A percentile compares a stretch with the other conserved stretches of the same genome.
phyloP scores from a whole-genome alignment of 2,888 invertebrate genomes.

The Amphipoea lucens region DNA sequence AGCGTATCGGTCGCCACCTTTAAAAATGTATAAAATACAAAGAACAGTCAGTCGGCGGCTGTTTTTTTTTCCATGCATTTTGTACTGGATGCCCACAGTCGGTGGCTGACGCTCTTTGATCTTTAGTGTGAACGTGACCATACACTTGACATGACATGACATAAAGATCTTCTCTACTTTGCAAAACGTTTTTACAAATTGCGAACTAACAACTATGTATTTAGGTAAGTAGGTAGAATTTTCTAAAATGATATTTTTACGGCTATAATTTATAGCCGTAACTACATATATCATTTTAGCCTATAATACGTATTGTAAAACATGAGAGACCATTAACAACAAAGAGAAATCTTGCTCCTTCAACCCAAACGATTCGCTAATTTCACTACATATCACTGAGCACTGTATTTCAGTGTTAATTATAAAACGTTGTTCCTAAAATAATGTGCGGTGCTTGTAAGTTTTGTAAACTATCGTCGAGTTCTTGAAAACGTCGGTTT shows the following conservation, averaged over 20 bases:
- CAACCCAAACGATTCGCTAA: slow-evolving; percentile 22
- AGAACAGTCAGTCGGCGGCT: no score
- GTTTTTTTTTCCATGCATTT: neutral
- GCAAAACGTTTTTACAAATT: slow-evolving; percentile 17
- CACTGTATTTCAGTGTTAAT: slow-evolving; percentile 12
- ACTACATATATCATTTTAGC: no score
- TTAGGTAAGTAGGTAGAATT: slow-evolving; percentile 27
- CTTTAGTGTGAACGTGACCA: neutral
- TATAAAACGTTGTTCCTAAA: slow-evolving; percentile 12
- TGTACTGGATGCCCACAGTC: neutral
- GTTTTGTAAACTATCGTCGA: slow-evolving; percentile 29
- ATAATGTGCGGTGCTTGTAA: slow-evolving; percentile 16
- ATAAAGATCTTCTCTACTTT: neutral
- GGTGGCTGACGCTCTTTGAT: neutral
- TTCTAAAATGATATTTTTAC: slow-evolving; percentile 11
- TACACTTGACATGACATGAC: neutral
- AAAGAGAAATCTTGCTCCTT: slow-evolving; percentile 27
- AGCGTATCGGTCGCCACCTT: neutral
- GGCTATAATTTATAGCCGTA: no score
- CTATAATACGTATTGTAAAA: neutral
- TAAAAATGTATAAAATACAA: neutral
- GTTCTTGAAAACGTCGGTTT: slow-evolving; percentile 24
- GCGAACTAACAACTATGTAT: neutral
- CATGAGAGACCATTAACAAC: slow-evolving; percentile 31
- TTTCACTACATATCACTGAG: slow-evolving; percentile 19